Evolutionary conservation across 2,113 vertebrate genomes (phyloP), one percentile per base, ranked within the genome.

Genomic region (Brachypodius melanocephalos): DNA sequence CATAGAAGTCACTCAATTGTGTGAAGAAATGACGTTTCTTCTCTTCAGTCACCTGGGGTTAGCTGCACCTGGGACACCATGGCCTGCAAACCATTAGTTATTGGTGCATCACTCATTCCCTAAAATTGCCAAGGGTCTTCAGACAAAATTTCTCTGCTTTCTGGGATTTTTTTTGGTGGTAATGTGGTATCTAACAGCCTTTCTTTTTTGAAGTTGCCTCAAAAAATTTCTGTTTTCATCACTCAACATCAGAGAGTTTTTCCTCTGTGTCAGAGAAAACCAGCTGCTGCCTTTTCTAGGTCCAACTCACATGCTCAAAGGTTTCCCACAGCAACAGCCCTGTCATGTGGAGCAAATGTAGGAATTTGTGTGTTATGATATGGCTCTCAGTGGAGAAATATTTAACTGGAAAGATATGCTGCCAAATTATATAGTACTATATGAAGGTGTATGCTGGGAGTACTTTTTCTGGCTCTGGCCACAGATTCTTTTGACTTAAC

Each of bases 51-150:
- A 48, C 31, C 22, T 3, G 3, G 32, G 17, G 17, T 16, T 51
- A 25, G n/a, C 32, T 2, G 0, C 2, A 9, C 34, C 20, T 11
- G 6, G 25, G 57, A 52, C 0, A 0, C 36, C 1, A 2, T 31
- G 28, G 49, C 38, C 42, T 62, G 28, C 31, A 89, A 89, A 76
- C 34, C 25, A 7, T n/a, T 24, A 57, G 24, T 8, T 48, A 16
- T 32, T 82, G 19, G 24, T 83, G 25, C 15, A 14, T 68, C 28
- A 59, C 32, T 8, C 28, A 22, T 10, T 8, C 25, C 42, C 19
- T 5, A 24, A 83, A 83, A 62, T 48, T 10, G 19, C 36, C 31
- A 67, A 78, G 26, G 65, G 2, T 19, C 46, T 58, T 80, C 51
- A 48, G 26, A 36, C 20, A 83, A 79, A 87, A 72, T 25, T 73